Percentiles rank a stretch among this genome's conserved stretches.
phyloP scores from a whole-genome alignment of 2,113 vertebrate species.

The Casuarius casuarius region DNA sequence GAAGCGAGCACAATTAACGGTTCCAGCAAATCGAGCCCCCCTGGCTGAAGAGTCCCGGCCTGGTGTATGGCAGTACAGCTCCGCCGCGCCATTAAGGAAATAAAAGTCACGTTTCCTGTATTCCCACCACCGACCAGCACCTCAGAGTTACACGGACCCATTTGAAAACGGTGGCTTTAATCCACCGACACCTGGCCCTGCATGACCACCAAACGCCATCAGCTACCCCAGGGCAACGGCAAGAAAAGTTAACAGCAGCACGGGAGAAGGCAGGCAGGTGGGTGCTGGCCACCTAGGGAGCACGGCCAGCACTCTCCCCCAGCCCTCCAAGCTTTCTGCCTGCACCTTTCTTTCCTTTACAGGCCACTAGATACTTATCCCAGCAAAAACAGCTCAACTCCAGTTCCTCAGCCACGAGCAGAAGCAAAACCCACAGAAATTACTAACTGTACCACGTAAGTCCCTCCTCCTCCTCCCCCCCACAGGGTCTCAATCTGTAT shows the following conservation, averaged over 20 bases:
- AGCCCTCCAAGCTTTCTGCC: accelerated
- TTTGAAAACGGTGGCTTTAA: background rate
- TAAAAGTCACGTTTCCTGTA: accelerated
- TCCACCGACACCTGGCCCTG: background rate
- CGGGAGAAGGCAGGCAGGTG: too few species aligned
- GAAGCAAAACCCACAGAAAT: background rate
- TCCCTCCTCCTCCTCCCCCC: background rate
- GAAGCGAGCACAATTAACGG: too few species aligned
- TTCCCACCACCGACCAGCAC: accelerated
- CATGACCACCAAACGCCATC: accelerated
- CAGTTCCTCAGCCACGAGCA: background rate
- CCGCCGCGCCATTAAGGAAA: background rate
- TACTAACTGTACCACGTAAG: accelerated
- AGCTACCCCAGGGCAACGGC: background rate
- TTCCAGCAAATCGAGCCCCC: background rate
- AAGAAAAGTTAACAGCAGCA: too few species aligned
- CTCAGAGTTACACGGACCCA: accelerated
- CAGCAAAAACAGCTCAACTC: background rate
- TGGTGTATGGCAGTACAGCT: background rate
- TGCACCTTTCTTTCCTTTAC: accelerated
- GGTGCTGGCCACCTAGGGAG: background rate
- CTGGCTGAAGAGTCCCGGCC: background rate
- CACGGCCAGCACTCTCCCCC: accelerated
- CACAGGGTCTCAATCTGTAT: background rate
- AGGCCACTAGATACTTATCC: too few species aligned